These are phyloP conservation scores for Drosophila neocordata DNA, from an alignment of 1,140 invertebrate species.

Conservation along the genomic window DNA sequence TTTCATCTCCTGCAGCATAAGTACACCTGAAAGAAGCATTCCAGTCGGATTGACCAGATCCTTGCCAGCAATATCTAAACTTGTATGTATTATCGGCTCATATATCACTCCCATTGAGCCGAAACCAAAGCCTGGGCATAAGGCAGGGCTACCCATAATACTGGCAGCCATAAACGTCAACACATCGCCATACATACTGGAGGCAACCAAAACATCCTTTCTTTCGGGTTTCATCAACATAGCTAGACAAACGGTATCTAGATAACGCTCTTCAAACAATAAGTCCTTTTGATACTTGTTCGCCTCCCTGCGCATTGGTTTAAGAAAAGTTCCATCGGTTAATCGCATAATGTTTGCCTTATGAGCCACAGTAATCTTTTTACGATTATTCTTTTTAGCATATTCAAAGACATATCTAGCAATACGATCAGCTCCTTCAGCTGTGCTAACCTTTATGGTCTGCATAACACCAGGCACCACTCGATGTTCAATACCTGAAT, in stretches of 20 bases:
- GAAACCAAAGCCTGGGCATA: conserved; percentile 50
- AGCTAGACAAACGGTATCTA: conserved; percentile 54
- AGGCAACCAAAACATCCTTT: conserved; percentile 51
- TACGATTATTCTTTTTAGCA: conserved; percentile 31
- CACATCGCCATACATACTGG: conserved; percentile 71
- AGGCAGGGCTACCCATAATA: conserved; percentile 45
- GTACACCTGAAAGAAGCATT: conserved; percentile 34
- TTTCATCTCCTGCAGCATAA: conserved; percentile 45
- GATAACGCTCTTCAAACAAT: conserved; percentile 59
- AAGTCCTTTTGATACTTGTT: not conserved
- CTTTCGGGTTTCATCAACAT: conserved; percentile 38
- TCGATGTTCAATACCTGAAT: conserved; percentile 62
- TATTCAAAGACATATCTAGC: conserved; percentile 51
- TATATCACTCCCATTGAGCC: conserved; percentile 37
- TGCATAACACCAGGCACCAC: conserved; percentile 63
- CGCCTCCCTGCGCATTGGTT: conserved; percentile 39
- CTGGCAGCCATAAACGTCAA: conserved; percentile 41
- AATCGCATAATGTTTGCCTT: conserved; percentile 65
- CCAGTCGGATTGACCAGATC: conserved; percentile 62
- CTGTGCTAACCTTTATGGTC: conserved; percentile 63
- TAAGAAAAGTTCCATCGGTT: conserved; percentile 62
- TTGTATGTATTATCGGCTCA: conserved; percentile 24
- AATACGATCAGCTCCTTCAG: conserved; percentile 39
- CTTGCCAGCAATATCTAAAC: conserved; percentile 21
- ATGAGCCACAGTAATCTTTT: conserved; percentile 61